Base-by-base conservation (phyloP, 1,140 invertebrate genomes). In the Drosophila pseudoobscura region DNA sequence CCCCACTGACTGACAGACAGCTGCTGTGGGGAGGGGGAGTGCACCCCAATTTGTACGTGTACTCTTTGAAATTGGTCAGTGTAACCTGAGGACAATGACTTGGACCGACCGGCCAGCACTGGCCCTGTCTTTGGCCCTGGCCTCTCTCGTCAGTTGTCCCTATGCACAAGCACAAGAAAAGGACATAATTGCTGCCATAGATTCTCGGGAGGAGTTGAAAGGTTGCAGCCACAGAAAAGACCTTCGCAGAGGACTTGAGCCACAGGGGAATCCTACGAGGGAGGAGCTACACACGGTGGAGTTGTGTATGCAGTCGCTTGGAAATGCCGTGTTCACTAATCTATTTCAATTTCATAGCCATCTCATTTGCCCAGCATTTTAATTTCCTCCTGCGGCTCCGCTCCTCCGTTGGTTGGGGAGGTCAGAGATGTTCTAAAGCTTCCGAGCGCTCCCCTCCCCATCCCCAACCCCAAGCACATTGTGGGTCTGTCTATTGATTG, bases 51-150 rank as follows among this genome's bases (percentile, higher is more conserved):
- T 82, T 88, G 82, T 39, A 1, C 35, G 35, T 11, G 11, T 88
- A 88, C 78, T 80, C 76, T 78, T 88, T 71, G 63, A 83, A 76
- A 78, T 78, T 80, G 82, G 64, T 87, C 74, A 80, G 76, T 88
- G 83, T 87, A 87, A 87, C 72, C 83, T 35, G 71, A 83, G 75
- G 83, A 75, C 82, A 77, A 59, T 71, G 73, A 52, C 58, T 82
- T 66, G 54, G 51, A 17, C 39, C 20, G 24, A 26, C 4, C 17
- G 17, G 24, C 24, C 24, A 26, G 24, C 5, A 26, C 24, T 26
- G 5, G 24, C 4, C 4, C 24, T 26, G 5, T 26, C 6, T 15
- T 35, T 52, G 44, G 45, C 26, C 68, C 50, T 26, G 43, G 29
- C 50, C 49, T 61, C 55, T 56, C 64, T 46, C 49, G 50, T 26